Base-by-base conservation (phyloP, 2,888 invertebrate species). In the Aproaerema taeniolella region DNA sequence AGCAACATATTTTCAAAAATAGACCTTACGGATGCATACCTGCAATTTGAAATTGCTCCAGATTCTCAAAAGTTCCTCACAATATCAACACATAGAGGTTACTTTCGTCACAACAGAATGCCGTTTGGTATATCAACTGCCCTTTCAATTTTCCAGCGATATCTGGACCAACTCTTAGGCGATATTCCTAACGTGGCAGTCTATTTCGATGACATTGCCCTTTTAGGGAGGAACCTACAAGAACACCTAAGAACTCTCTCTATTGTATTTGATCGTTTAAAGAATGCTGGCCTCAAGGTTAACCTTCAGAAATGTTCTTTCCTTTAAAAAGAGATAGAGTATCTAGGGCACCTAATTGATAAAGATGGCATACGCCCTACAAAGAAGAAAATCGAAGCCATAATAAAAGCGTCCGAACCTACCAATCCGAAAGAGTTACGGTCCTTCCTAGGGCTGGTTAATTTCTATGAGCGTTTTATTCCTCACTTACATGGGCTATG, bases 141-240 rank as follows among this genome's bases (percentile, higher is more conserved):
- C 20, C 20, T 7, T 7, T 4, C 5, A 6, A 20, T 20, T 20
- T 47, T 48, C 24, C 43, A 48, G 20, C 39, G 39, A 17, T 41
- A 38, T 7, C 28, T 47, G 2, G 42, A 46, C 24, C 11, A 42
- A 32, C 26, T 42, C 14, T 16, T 41, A 1, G 25, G 3, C 10
- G 32, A 17, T n/a, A 40, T 42, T 13, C 38, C 45, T 6, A 42
- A 45, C 12, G 31, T 30, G 7, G 43, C 40, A 14, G 35, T 35
- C 1, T 43, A 40, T 16, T 43, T 46, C 16, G 43, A 46, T 17
- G 46, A 42, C 11, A 45, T 48, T 13, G 40, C 38, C 4, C 12
- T 43, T n/a, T 34, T 39, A 13, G 42, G 40, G 4, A 31, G 13
- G 8, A 29, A 39, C 15, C 3, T 12, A 6, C 14, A 16, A 7